phyloP scores from a whole-genome alignment of 2,888 invertebrate species.

The Trimorus sp. region DNA sequence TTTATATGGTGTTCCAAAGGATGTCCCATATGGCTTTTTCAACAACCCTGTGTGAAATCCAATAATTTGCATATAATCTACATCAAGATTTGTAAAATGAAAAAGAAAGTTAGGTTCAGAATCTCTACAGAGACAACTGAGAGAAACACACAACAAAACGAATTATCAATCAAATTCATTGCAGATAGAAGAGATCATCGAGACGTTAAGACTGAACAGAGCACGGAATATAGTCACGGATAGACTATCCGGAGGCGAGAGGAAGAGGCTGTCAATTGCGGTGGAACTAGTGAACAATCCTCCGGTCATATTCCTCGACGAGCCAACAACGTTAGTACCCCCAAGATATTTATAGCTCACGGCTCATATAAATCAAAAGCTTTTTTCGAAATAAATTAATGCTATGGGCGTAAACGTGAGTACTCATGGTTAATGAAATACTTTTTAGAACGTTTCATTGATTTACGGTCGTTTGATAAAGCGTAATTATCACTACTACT shows the following conservation, averaged over 20 bases:
- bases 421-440: background rate
- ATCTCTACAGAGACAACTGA: too few relatives aligned
- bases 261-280: conserved; percentile 96
- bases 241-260: conserved; percentile 94
- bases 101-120: too few relatives aligned
- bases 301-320: conserved; percentile 96
- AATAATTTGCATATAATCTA: too few relatives aligned
- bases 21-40: too few relatives aligned
- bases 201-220: conserved; percentile 88
- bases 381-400: conserved; percentile 5
- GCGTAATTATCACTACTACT: background rate
- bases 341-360: conserved; percentile 11
- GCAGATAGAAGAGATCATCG: conserved; percentile 93
- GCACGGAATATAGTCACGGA: conserved; percentile 89
- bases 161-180: conserved; percentile 56
- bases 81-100: too few relatives aligned
- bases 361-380: conserved; percentile 14
- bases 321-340: conserved; percentile 94
- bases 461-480: background rate
- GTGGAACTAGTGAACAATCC: conserved; percentile 97
- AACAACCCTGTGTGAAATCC: too few relatives aligned
- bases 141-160: background rate
- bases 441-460: conserved; percentile 1
- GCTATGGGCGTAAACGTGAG: background rate
- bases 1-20: too few relatives aligned